Percentiles rank a stretch among this genome's conserved stretches.
Evolutionary conservation across 2,113 vertebrate species (phyloP).

Genomic region (Acanthochromis polyacanthus): DNA sequence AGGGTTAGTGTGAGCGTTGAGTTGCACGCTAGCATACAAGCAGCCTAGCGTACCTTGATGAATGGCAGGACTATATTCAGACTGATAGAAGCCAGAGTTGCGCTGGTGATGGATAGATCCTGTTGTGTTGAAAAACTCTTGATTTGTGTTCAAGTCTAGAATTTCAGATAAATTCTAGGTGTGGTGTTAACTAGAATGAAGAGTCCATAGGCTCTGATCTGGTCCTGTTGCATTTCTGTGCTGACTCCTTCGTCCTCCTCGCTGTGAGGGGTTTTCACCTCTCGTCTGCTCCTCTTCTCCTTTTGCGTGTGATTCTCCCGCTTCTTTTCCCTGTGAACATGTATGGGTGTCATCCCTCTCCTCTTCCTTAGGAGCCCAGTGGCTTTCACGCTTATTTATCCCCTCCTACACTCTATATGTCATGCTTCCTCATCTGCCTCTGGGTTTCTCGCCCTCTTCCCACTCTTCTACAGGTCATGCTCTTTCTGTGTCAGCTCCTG

Average conservation of each 20-base stretch:
- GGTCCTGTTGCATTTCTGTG: slow-evolving; percentile 75
- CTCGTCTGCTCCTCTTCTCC: slow-evolving; percentile 43
- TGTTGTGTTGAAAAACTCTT: slow-evolving; percentile 62
- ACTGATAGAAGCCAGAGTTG: slow-evolving; percentile 73
- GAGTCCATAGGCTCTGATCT: slow-evolving; percentile 81
- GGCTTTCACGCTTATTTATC: slow-evolving; percentile 63
- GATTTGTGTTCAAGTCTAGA: slow-evolving; percentile 64
- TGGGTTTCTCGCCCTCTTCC: slow-evolving; percentile 34
- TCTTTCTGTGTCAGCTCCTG: slow-evolving; percentile 62
- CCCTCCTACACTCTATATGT: slow-evolving; percentile 59
- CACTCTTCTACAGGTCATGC: slow-evolving; percentile 41
- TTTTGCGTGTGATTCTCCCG: slow-evolving; percentile 49
- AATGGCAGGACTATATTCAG: slow-evolving; percentile 66
- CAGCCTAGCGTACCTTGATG: slow-evolving; percentile 45
- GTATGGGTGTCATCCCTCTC: slow-evolving; percentile 57
- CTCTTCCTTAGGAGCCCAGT: slow-evolving; percentile 43
- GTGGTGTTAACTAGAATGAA: slow-evolving; percentile 82
- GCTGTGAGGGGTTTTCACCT: slow-evolving; percentile 22
- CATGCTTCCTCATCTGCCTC: slow-evolving; percentile 62
- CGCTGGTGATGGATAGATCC: slow-evolving; percentile 67
- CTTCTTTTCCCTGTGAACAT: slow-evolving; percentile 56
- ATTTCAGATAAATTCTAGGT: slow-evolving; percentile 66
- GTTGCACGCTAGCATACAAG: slow-evolving; percentile 54
- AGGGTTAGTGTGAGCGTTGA: slow-evolving; percentile 61
- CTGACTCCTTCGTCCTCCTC: slow-evolving; percentile 47